A percentile compares a stretch with the other conserved stretches of the same genome.
phyloP scores from a whole-genome alignment of 2,113 vertebrate species.

The Carassius carassius region DNA sequence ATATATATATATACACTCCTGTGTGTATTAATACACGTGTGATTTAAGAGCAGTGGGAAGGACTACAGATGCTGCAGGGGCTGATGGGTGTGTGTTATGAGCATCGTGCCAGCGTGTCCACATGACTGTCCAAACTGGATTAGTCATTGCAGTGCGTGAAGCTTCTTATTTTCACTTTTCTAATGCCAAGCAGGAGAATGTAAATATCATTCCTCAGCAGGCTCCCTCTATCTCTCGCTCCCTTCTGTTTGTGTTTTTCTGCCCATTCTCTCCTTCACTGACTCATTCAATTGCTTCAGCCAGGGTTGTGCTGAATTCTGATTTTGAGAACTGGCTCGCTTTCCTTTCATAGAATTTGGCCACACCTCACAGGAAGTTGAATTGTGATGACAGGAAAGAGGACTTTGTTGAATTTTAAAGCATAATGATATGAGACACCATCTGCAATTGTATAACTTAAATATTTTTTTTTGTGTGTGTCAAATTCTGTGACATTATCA shows the following conservation, averaged over 20 bases:
- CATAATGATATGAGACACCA: neutral
- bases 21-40: neutral
- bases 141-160: constrained; percentile 9
- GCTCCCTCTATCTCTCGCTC: neutral
- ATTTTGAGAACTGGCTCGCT: neutral
- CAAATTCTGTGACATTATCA: neutral
- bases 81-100: constrained; percentile 35
- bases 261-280: neutral
- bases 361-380: neutral
- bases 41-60: constrained; percentile 10
- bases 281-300: neutral
- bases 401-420: neutral
- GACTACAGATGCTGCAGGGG: constrained; percentile 29
- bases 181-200: constrained; percentile 21
- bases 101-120: constrained; percentile 2
- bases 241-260: neutral
- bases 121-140: constrained; percentile 5
- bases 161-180: constrained; percentile 10
- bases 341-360: neutral
- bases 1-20: too few relatives aligned
- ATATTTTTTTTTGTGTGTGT: rapidly evolving
- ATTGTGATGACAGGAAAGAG: neutral
- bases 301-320: neutral
- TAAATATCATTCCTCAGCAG: constrained; percentile 20
- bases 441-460: neutral